Base-by-base conservation (phyloP, 2,797 vertebrate genomes). In the Cyprinella venusta region DNA sequence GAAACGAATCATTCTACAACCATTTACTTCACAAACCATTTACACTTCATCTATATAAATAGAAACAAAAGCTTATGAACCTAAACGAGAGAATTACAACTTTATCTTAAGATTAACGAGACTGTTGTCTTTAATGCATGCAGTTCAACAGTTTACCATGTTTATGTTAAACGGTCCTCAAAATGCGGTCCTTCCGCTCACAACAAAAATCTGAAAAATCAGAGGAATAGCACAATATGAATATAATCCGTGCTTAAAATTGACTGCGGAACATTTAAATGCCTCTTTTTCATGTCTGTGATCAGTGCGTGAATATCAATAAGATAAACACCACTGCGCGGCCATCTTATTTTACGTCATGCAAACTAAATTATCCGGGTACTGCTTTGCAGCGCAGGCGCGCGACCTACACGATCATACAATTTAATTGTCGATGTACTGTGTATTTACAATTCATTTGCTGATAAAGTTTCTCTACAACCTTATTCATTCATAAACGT, bases 331-430 rank as follows among this genome's bases (percentile, higher is more conserved):
- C 19, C 36, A 65, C 24, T 42, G 65, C 38, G 63, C 81, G 10
- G 71, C 84, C 75, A 82, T 72, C 52, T 72, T 80, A 8, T 24
- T 52, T 59, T 26, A 79, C 77, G 76, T 79, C 64, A 84, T 18
- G 10, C 26, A 30, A 42, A 38, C 19, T 26, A 33, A 12, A 38
- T 26, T 7, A 79, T 69, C 64, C 65, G 78, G 48, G 65, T 56
- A 42, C n/a, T 56, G n/a, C 4, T 68, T 33, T 10, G 0, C 8
- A 1, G 45, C 45, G 30, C 63, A 77, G 18, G 36, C 67, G 56
- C 56, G 52, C 9, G 33, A 10, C 36, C 52, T 13, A 40, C 13
- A 15, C 5, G 2, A 42, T 21, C 7, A 36, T 65, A 9, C 15
- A 24, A 76, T 24, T 7, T 24, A 45, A 13, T 30, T 13, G 13